A percentile compares a stretch with the other conserved stretches of the same genome.
Conservation (phyloP, 2,113 vertebrate genomes). For the Odocoileus hemionus region DNA sequence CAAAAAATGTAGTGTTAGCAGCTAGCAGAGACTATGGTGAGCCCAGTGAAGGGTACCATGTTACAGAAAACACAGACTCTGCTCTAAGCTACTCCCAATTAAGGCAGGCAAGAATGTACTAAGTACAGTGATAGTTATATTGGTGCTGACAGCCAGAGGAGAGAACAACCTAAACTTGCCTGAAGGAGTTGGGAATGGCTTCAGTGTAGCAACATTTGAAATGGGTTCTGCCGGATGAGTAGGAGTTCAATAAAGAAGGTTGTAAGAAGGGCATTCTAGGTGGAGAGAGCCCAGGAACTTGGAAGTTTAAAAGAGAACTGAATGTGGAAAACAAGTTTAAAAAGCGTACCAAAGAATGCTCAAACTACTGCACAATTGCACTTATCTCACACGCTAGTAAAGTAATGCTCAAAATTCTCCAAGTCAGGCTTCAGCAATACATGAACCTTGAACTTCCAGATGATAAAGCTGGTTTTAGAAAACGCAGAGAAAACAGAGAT, state of each 20-base stretch:
- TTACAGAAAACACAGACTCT: not conserved
- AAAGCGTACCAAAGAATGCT: not conserved
- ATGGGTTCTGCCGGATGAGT: not conserved
- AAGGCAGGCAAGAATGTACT: not conserved
- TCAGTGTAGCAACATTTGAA: not conserved
- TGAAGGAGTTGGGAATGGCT: not conserved
- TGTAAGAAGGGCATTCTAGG: not conserved
- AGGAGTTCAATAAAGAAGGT: not conserved
- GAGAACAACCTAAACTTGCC: not conserved
- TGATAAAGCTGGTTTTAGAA: not conserved
- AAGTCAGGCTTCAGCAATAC: not conserved
- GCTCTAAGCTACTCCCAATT: not conserved
- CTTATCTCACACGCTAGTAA: not conserved
- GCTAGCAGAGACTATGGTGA: not conserved
- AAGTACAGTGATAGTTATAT: not conserved
- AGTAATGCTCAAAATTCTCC: not conserved
- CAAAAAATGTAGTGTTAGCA: not conserved
- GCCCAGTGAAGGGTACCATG: not conserved
- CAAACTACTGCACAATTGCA: not conserved
- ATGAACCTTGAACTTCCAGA: not conserved
- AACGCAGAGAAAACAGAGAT: not conserved
- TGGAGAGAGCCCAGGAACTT: not conserved
- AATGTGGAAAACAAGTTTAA: not conserved
- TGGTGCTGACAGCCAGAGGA: not conserved
- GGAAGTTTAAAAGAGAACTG: not conserved